phyloP scores from a whole-genome alignment of 1,140 invertebrate genomes.

The Drosophila kanapiae region DNA sequence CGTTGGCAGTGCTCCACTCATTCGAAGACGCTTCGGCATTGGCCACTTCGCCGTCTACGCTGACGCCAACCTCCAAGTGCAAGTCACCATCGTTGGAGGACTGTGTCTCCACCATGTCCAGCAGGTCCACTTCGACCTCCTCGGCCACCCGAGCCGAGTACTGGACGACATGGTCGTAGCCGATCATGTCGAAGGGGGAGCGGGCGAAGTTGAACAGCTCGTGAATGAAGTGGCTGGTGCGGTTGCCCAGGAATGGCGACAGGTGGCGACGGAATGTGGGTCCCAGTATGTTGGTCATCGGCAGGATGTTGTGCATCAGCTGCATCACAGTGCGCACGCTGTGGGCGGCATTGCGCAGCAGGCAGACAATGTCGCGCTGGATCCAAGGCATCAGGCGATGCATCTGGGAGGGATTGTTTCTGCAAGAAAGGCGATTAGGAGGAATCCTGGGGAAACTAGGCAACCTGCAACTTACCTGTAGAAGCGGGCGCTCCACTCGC shows the following conservation, averaged over 20 bases:
- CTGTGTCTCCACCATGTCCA: constrained; percentile 60
- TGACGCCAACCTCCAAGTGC: constrained; percentile 32
- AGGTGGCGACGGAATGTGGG: constrained; percentile 89
- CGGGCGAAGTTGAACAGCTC: constrained; percentile 95
- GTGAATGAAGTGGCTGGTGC: constrained; percentile 94
- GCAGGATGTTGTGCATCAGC: constrained; percentile 90
- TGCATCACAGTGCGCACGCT: constrained; percentile 89
- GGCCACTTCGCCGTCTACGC: constrained; percentile 19
- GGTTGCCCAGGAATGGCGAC: constrained; percentile 86
- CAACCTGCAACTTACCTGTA: constrained; percentile 86
- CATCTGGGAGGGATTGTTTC: constrained; percentile 91
- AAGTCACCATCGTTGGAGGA: constrained; percentile 52
- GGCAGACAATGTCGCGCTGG: constrained; percentile 91
- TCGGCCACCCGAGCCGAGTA: constrained; percentile 82
- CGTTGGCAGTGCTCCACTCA: constrained; percentile 27
- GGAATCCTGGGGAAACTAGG: constrained; percentile 5
- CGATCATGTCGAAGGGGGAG: constrained; percentile 93
- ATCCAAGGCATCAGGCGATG: constrained; percentile 95
- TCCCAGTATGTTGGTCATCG: constrained; percentile 90
- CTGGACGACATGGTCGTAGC: constrained; percentile 89
- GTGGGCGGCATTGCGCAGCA: constrained; percentile 88
- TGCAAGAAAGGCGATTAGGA: constrained; percentile 60
- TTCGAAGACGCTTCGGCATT: constrained; percentile 34
- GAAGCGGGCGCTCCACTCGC: constrained; percentile 91
- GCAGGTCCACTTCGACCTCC: constrained; percentile 71